Percentiles rank a stretch among this genome's conserved stretches.
These are phyloP conservation scores for Pithys albifrons DNA, from an alignment of 2,113 vertebrate genomes.

Conservation along the genomic window DNA sequence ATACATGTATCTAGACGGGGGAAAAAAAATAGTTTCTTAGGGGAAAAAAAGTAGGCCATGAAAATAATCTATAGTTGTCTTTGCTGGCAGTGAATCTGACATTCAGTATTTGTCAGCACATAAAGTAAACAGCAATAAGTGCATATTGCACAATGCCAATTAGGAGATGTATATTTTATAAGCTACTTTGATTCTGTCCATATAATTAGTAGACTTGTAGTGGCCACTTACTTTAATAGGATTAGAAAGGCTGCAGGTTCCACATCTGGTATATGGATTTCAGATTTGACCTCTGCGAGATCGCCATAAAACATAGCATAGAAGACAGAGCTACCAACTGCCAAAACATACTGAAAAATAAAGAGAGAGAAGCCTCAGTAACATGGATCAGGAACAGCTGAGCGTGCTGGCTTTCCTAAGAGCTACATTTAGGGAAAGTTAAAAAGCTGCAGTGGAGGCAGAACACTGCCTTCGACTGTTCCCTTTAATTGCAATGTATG, in stretches of 20 bases:
- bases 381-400: background rate
- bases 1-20: slow-evolving; percentile 88
- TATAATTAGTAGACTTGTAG: slow-evolving; percentile 58
- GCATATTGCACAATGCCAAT: background rate
- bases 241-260: slow-evolving; percentile 96
- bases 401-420: background rate
- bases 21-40: background rate
- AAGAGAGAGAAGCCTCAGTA: slow-evolving; percentile 21
- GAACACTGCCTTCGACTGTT: background rate
- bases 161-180: slow-evolving; percentile 62
- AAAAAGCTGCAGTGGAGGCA: background rate
- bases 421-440: background rate
- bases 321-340: slow-evolving; percentile 98
- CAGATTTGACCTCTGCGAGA: slow-evolving; percentile 91
- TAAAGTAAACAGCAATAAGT: slow-evolving; percentile 9
- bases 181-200: slow-evolving; percentile 59
- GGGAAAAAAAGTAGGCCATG: background rate
- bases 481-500: background rate
- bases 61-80: background rate
- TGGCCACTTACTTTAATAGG: slow-evolving; percentile 91
- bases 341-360: slow-evolving; percentile 91
- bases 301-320: slow-evolving; percentile 99
- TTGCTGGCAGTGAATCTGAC: background rate
- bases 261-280: slow-evolving; percentile 98
- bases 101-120: slow-evolving; percentile 14